phyloP scores from a whole-genome alignment of 2,888 invertebrate species.

The Abrostola tripartita region DNA sequence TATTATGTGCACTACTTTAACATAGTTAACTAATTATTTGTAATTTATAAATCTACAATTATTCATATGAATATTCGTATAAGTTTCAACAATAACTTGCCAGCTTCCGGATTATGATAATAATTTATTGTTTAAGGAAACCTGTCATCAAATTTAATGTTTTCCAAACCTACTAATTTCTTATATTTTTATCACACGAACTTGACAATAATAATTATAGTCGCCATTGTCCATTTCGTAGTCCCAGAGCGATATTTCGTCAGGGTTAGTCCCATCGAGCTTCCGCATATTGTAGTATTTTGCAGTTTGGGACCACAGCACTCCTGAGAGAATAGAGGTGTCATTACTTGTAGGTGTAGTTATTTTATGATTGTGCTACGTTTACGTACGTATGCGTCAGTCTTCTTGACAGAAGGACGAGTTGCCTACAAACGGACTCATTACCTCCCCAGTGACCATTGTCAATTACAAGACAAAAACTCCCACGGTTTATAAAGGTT shows the following conservation, averaged over 20 bases:
- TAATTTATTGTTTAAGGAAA: background rate
- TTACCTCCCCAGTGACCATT: conserved; percentile 85
- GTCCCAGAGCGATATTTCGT: conserved; percentile 42
- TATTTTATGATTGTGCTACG: conserved; percentile 74
- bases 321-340: conserved; percentile 60
- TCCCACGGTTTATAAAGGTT: conserved; percentile 87
- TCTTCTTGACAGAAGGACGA: conserved; percentile 81
- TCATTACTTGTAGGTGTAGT: conserved; percentile 67
- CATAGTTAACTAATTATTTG: too few species aligned
- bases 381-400: conserved; percentile 76
- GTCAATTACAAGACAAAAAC: conserved; percentile 86
- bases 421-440: conserved; percentile 85
- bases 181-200: conserved; percentile 20
- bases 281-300: conserved; percentile 57
- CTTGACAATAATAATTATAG: conserved; percentile 44
- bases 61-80: too few species aligned
- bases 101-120: background rate
- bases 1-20: too few species aligned
- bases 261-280: conserved; percentile 50
- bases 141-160: conserved; percentile 3
- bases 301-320: conserved; percentile 52
- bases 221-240: conserved; percentile 41
- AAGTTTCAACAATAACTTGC: too few species aligned
- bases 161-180: conserved; percentile 10
- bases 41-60: too few species aligned